Evolutionary conservation across 1,140 invertebrate species (phyloP), one percentile per base, ranked within the genome.

Genomic region (Drosophila watanabei): DNA sequence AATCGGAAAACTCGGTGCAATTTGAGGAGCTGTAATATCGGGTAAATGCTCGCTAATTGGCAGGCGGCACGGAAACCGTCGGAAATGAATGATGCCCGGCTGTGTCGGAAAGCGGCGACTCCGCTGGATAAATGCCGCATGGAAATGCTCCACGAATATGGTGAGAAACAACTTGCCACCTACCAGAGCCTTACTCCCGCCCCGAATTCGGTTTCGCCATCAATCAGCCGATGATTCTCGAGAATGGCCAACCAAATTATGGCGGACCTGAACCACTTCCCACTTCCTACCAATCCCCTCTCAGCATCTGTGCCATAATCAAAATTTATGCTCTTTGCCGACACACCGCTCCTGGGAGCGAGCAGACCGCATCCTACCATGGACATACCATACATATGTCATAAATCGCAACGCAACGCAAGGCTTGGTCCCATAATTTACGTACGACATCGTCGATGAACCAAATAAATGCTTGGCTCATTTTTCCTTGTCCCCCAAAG

Each of bases 211-310:
- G 54, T 4, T 63, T 72, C 49, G 72, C 65, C 85, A 88, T 88
- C 85, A 85, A 88, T 85, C 85, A 89, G 85, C 76, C 75, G 78
- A 83, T 83, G 85, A 72, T 85, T 80, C 72, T 64, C 59, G 72
- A 68, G 62, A 51, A 56, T 65, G 72, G 80, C 80, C 59, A 75
- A 70, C 68, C 32, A 69, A 71, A 71, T 71, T 71, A 71, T 69
- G 64, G 49, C 45, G 64, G 64, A 35, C 33, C 64, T 52, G 48
- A 41, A 32, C 66, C 35, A 30, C 56, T 73, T 69, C 39, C 60
- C 18, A 11, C 64, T 59, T 59, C 66, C 73, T 64, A 16, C 14
- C 41, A 43, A 7, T 28, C 20, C 35, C 37, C 39, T 16, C 18
- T 30, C 49, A 71, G 73, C 82, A 84, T 71, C 68, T 89, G 80